phyloP scores from a whole-genome alignment of 2,113 vertebrate species.

The Lycaon pictus region DNA sequence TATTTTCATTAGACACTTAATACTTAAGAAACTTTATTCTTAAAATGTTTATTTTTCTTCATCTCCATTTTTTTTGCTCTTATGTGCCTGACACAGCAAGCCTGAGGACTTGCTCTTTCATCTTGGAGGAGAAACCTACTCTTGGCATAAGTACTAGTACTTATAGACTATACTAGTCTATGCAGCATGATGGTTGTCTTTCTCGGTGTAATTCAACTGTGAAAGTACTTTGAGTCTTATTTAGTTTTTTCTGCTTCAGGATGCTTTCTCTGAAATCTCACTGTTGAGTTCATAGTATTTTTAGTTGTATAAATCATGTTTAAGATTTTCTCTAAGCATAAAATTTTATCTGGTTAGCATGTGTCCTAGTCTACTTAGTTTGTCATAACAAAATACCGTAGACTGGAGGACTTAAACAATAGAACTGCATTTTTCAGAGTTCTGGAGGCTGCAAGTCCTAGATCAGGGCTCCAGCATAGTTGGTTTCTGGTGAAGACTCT shows the following conservation, averaged over 20 bases:
- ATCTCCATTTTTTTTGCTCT: not conserved
- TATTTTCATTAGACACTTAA: slow-evolving; percentile 29
- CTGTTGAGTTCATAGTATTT: not conserved
- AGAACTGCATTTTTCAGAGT: not conserved
- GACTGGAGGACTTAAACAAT: not conserved
- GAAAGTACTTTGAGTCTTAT: not conserved
- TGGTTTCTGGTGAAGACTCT: not conserved
- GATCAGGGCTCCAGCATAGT: not conserved
- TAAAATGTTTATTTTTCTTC: not conserved
- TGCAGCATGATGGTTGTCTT: not conserved
- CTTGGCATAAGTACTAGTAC: not conserved
- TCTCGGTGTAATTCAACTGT: not conserved
- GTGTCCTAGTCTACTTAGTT: not conserved
- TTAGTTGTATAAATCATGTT: not conserved
- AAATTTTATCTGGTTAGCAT: not conserved
- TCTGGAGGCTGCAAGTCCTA: not conserved
- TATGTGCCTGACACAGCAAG: not conserved
- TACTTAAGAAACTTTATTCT: not conserved
- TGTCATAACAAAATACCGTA: not conserved
- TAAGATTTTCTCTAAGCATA: not conserved
- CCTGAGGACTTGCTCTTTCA: not conserved
- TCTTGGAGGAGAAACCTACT: not conserved
- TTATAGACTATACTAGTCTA: too few relatives aligned
- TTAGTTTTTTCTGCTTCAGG: not conserved
- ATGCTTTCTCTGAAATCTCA: not conserved